Conservation (phyloP, 2,113 vertebrate species). For the Riparia riparia region DNA sequence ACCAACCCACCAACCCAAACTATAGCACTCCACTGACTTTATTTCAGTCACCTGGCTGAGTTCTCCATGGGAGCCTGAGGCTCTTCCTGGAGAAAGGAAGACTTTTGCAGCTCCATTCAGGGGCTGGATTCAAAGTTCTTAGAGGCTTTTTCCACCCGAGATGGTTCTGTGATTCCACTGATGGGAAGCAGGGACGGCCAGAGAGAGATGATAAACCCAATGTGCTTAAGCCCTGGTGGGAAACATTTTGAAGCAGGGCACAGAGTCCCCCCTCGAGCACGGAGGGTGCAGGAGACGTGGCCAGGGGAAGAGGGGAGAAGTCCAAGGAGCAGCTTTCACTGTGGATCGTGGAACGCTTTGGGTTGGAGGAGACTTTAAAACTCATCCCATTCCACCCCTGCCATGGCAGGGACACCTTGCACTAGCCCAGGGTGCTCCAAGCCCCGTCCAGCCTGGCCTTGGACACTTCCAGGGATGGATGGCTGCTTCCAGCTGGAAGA, state of each 20-base stretch:
- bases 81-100: neutral
- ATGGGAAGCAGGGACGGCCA: neutral
- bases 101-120: neutral
- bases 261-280: rapidly evolving
- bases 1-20: neutral
- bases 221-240: neutral
- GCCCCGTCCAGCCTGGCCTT: rapidly evolving
- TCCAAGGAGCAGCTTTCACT: neutral
- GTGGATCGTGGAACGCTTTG: neutral
- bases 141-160: rapidly evolving
- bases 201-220: rapidly evolving
- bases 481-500: neutral
- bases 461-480: neutral
- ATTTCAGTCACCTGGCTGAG: neutral
- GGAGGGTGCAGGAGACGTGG: neutral
- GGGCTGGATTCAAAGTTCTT: neutral
- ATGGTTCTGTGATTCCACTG: neutral
- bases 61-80: rapidly evolving
- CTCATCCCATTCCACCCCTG: neutral
- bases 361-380: neutral
- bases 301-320: neutral
- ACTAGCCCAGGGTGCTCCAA: rapidly evolving
- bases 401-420: neutral
- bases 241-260: rapidly evolving
- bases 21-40: neutral